Evolutionary conservation across 64 coral and sea anemone species (phyloP).

Genomic region (Platygyra sinensis): DNA sequence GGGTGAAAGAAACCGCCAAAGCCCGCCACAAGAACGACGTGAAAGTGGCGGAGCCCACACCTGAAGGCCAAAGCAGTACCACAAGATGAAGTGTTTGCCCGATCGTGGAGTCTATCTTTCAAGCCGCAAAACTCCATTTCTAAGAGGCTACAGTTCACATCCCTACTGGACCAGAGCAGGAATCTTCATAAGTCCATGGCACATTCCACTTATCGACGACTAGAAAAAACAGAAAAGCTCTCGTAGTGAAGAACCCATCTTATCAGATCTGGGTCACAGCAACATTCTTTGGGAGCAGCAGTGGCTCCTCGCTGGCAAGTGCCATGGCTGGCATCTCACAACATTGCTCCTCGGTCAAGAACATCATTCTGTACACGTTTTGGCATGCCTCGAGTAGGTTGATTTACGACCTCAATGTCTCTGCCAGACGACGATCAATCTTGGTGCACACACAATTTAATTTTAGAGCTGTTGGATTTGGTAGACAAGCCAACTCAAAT

Average conservation of each 20-base stretch:
- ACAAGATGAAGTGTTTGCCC: background rate
- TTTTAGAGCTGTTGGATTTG: too few relatives aligned
- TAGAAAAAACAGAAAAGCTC: background rate
- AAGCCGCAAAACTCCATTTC: background rate
- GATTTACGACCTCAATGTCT: too few relatives aligned
- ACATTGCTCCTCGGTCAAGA: too few relatives aligned
- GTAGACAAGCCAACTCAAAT: too few relatives aligned
- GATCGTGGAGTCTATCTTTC: background rate
- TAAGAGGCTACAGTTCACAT: constrained; percentile 1
- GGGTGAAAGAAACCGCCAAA: constrained; percentile 21
- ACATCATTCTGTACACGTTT: too few relatives aligned
- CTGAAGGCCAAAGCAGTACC: constrained; percentile 24
- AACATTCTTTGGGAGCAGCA: constrained; percentile 70
- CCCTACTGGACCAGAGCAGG: constrained; percentile 25
- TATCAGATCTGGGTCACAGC: constrained; percentile 71
- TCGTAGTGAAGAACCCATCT: constrained; percentile 8
- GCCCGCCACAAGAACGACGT: too few relatives aligned
- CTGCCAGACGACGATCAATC: too few relatives aligned
- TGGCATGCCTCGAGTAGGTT: too few relatives aligned
- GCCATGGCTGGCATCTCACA: too few relatives aligned
- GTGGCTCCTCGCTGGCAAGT: too few relatives aligned
- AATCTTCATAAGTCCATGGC: constrained; percentile 10
- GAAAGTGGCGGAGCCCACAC: constrained; percentile 39
- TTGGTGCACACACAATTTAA: too few relatives aligned
- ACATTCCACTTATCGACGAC: background rate